Percentiles rank a stretch among this genome's conserved stretches.
phyloP scores from a whole-genome alignment of 2,888 invertebrate species.

The Drosophila affinis region DNA sequence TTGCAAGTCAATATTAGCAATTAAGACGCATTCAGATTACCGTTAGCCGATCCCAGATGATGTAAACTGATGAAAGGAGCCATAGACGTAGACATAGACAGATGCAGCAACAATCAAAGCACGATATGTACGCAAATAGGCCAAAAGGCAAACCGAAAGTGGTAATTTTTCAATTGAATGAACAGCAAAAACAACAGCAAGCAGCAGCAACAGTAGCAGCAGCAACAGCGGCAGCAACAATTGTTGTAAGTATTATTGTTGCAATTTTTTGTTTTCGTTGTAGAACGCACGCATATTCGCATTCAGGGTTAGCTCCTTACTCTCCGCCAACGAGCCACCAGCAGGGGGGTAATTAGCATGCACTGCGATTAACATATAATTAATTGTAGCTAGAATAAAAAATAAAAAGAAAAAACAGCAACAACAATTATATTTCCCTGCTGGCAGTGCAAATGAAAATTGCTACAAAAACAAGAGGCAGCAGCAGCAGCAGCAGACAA shows the following conservation, averaged over 20 bases:
- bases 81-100: constrained; percentile 4
- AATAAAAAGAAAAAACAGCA: constrained; percentile 49
- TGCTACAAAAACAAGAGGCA: constrained; percentile 48
- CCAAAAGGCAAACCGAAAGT: constrained; percentile 61
- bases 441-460: constrained; percentile 53
- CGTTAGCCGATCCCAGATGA: constrained; percentile 39
- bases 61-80: constrained; percentile 25
- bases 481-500: constrained; percentile 28
- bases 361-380: constrained; percentile 80
- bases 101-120: constrained; percentile 38
- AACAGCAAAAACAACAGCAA: constrained; percentile 44
- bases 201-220: neutral
- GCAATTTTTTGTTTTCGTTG: constrained; percentile 29
- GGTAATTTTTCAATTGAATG: constrained; percentile 81
- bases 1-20: constrained; percentile 45
- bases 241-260: constrained; percentile 13
- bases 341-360: constrained; percentile 75
- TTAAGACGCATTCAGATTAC: constrained; percentile 52
- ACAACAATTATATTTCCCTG: constrained; percentile 52
- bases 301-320: constrained; percentile 67
- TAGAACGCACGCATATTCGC: constrained; percentile 71
- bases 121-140: constrained; percentile 76
- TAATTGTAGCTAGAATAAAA: constrained; percentile 65
- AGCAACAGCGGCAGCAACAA: constrained; percentile 13
- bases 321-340: no score